Base-by-base conservation (phyloP, 2,797 vertebrate species). In the Amazonetta brasiliensis region DNA sequence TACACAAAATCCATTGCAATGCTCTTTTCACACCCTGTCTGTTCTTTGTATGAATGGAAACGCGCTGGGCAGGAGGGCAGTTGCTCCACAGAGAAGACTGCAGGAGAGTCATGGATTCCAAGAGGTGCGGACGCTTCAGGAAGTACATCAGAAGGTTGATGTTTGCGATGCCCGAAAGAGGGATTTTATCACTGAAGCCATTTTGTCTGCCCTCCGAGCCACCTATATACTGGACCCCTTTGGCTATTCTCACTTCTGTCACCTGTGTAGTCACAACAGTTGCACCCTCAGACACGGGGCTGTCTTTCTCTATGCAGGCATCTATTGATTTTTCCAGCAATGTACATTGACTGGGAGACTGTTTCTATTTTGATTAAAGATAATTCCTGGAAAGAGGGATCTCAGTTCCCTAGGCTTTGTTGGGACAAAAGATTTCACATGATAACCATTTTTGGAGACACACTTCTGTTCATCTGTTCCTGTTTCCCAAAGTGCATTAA, bases 1-100 rank as follows among this genome's bases (percentile, higher is more conserved):
- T 48, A 39, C 58, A 50, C 86, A 91, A 95, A 96, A 93, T 94
- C 95, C 75, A 93, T 87, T 95, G 92, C 84, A 93, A 95, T 96
- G 93, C 56, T 90, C n/a, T 87, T 90, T 90, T 85, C 62, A 44
- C 90, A 75, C 60, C 58, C 85, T 72, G 23, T 71, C 54, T 94
- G 4, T 84, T 89, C 64, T 62, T 5, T 62, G 31, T 63, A 12
- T 66, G 72, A 78, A 50, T 30, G 90, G 80, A 89, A 94, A 48
- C 28, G 87, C 71, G 41, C 25, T 85, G 75, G 55, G 55, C 58
- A 78, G 39, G 62, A 89, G 72, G 41, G 58, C 77, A 85, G 26
- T 35, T 83, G 80, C 73, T 92, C 77, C 75, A 50, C 82, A 52
- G 26, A 60, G 87, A 88, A 43, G 77, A 63, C 73, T 46, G 22